These are phyloP conservation scores for Characodon lateralis DNA, from an alignment of 2,797 vertebrate genomes.

Conservation along the genomic window DNA sequence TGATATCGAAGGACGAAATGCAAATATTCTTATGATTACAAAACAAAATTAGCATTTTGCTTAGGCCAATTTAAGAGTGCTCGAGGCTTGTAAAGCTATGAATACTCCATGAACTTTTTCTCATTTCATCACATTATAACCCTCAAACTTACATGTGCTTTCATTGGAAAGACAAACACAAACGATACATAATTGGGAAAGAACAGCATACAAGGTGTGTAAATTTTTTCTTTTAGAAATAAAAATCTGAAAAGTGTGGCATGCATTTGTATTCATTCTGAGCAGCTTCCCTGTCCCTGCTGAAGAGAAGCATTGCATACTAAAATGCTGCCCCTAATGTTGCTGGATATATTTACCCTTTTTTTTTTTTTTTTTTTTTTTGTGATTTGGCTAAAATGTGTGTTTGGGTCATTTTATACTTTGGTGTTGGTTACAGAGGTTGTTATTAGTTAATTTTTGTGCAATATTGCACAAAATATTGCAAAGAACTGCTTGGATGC, in stretches of 20 bases:
- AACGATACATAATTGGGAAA: not conserved
- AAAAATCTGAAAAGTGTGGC: constrained; percentile 3
- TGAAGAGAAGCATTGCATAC: not conserved
- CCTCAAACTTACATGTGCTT: not conserved
- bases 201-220: not conserved
- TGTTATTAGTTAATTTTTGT: not conserved
- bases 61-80: too few relatives aligned
- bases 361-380: too few relatives aligned
- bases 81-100: too few relatives aligned
- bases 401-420: not conserved
- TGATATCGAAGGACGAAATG: not conserved
- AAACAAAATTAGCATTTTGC: too few relatives aligned
- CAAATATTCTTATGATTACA: not conserved
- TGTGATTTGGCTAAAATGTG: not conserved
- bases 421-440: not conserved
- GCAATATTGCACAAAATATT: too few relatives aligned
- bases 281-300: too few relatives aligned
- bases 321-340: not conserved
- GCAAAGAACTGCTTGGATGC: too few relatives aligned
- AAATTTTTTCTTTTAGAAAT: not conserved
- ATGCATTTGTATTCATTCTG: not conserved
- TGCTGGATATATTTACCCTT: not conserved
- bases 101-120: too few relatives aligned
- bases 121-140: too few relatives aligned
- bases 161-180: not conserved